phyloP scores from a whole-genome alignment of 1,140 invertebrate species.

The Drosophila kurseongensis region DNA sequence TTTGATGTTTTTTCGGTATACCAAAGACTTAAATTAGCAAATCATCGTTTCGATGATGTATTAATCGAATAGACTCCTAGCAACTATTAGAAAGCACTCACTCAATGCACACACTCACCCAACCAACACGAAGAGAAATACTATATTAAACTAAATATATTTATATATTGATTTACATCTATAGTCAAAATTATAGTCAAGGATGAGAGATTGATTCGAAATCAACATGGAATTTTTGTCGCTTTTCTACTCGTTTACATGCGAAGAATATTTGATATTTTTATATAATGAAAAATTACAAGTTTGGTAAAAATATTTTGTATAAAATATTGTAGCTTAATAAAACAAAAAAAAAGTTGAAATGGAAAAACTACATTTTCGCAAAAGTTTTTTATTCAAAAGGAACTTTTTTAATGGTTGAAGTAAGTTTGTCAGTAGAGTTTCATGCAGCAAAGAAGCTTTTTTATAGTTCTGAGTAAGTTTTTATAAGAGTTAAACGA shows the following conservation, averaged over 20 bases:
- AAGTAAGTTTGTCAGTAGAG: slow-evolving; percentile 59
- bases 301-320: slow-evolving; percentile 64
- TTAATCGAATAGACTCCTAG: slow-evolving; percentile 77
- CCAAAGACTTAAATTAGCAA: slow-evolving; percentile 73
- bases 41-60: slow-evolving; percentile 60
- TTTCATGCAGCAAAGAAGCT: background rate
- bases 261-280: slow-evolving; percentile 70
- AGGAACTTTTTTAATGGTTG: background rate
- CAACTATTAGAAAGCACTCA: slow-evolving; percentile 54
- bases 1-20: slow-evolving; percentile 50
- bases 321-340: slow-evolving; percentile 68
- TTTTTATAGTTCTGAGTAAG: slow-evolving; percentile 49
- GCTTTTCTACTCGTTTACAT: slow-evolving; percentile 63
- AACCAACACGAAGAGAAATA: slow-evolving; percentile 22
- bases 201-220: slow-evolving; percentile 21
- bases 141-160: slow-evolving; percentile 44
- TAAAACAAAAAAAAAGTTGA: slow-evolving; percentile 44
- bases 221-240: slow-evolving; percentile 53
- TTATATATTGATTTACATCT: slow-evolving; percentile 50
- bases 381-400: slow-evolving; percentile 7
- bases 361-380: slow-evolving; percentile 14
- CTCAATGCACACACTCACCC: slow-evolving; percentile 21
- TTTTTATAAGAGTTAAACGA: slow-evolving; percentile 7
- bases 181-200: slow-evolving; percentile 47
- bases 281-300: slow-evolving; percentile 50